These are phyloP conservation scores for Sylvicapra grimmia DNA, from an alignment of 2,113 vertebrate genomes.

Conservation along the genomic window DNA sequence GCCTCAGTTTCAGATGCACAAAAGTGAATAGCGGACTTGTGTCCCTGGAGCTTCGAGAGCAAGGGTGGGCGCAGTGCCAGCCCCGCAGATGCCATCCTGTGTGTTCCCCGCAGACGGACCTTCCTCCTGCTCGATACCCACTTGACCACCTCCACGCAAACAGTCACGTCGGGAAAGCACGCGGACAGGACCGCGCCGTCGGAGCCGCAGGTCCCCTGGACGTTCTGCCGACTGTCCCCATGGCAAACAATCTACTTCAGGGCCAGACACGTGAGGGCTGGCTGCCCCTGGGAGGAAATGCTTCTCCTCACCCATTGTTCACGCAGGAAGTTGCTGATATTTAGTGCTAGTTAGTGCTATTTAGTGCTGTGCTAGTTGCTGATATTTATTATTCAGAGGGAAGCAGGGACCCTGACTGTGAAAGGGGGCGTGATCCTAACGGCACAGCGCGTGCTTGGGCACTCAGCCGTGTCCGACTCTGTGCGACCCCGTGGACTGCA, in stretches of 20 bases:
- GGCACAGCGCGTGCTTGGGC: rapidly evolving
- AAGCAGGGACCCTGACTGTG: not conserved
- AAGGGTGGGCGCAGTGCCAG: rapidly evolving
- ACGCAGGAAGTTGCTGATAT: too few relatives aligned
- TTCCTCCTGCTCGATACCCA: not conserved
- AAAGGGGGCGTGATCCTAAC: not conserved
- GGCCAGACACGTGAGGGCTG: not conserved
- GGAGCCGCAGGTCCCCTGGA: too few relatives aligned
- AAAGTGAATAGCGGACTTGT: not conserved
- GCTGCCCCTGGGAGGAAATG: not conserved
- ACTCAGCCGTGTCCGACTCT: not conserved
- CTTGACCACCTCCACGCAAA: rapidly evolving
- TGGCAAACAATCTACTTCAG: not conserved
- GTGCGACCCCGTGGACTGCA: not conserved
- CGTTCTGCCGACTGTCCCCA: not conserved
- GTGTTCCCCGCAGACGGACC: not conserved
- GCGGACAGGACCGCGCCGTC: rapidly evolving
- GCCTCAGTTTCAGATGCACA: not conserved
- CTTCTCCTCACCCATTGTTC: too few relatives aligned
- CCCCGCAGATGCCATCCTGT: not conserved
- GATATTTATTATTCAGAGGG: not conserved
- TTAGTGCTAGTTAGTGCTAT: too few relatives aligned
- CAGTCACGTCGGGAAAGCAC: not conserved
- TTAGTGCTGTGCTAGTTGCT: not conserved
- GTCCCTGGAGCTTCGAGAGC: not conserved